phyloP scores from a whole-genome alignment of 53 echinoderm and acorn worm species.

The Arbacia lixula region DNA sequence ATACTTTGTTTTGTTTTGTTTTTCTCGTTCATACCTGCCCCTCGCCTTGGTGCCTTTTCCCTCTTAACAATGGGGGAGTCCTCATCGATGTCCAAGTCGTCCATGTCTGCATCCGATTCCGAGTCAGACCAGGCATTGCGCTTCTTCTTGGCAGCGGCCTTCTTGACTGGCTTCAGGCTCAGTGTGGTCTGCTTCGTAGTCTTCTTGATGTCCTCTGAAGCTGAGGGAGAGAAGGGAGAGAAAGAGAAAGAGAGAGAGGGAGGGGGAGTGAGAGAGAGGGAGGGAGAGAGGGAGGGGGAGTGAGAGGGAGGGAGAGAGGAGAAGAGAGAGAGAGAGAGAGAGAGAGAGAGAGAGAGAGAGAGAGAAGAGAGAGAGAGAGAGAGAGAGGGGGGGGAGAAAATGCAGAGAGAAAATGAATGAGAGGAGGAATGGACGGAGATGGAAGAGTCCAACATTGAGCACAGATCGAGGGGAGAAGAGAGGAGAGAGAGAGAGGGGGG shows the following conservation, averaged over 20 bases:
- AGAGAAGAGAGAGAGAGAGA: neutral
- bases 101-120: slow-evolving; percentile 49
- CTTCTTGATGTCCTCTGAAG: slow-evolving; percentile 55
- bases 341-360: neutral
- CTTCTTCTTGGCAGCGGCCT: slow-evolving; percentile 53
- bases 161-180: slow-evolving; percentile 71
- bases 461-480: too few relatives aligned
- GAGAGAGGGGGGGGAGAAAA: neutral
- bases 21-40: slow-evolving; percentile 16
- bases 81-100: too few relatives aligned
- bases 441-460: too few relatives aligned
- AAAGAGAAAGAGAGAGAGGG: neutral
- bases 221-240: neutral
- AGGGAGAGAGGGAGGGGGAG: neutral
- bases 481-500: too few relatives aligned
- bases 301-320: neutral
- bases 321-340: neutral
- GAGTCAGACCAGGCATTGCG: slow-evolving; percentile 63
- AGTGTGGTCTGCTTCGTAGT: slow-evolving; percentile 72
- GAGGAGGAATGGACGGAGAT: too few relatives aligned
- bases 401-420: too few relatives aligned
- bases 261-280: neutral
- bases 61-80: slow-evolving; percentile 17
- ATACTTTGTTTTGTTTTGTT: too few relatives aligned
- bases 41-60: neutral